A percentile compares a stretch with the other conserved stretches of the same genome.
Conservation (phyloP, 2,113 vertebrate species). For the Pelusios castaneus region DNA sequence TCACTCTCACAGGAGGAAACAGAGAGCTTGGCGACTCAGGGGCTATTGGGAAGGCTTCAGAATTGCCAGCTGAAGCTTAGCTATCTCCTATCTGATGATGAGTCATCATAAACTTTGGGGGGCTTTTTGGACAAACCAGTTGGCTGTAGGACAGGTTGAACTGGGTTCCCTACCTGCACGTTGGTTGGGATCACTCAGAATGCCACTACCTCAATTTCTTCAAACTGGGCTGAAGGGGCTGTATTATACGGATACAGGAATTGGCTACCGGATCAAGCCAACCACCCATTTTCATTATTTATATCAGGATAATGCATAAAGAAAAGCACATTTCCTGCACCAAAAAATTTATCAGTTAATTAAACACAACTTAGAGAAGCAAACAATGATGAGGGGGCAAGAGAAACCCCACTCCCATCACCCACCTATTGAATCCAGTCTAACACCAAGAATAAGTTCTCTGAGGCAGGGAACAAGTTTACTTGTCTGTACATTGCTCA, state of each 20-base stretch:
- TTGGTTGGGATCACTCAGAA: neutral
- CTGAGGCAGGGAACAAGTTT: neutral
- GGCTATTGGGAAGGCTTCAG: neutral
- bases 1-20: neutral
- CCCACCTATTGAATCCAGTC: neutral
- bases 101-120: neutral
- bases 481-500: neutral
- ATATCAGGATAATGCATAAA: neutral
- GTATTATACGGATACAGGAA: neutral
- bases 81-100: neutral
- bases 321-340: neutral
- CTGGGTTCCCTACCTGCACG: neutral
- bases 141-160: neutral
- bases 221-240: neutral
- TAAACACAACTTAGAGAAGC: neutral
- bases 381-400: neutral
- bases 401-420: neutral
- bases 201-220: neutral
- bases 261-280: neutral
- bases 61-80: neutral
- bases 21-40: accelerated
- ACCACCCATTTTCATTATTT: neutral
- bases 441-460: neutral
- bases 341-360: neutral
- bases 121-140: neutral